Base-by-base conservation (phyloP, 2,797 vertebrate genomes). In the Melanotaenia pygmaea region DNA sequence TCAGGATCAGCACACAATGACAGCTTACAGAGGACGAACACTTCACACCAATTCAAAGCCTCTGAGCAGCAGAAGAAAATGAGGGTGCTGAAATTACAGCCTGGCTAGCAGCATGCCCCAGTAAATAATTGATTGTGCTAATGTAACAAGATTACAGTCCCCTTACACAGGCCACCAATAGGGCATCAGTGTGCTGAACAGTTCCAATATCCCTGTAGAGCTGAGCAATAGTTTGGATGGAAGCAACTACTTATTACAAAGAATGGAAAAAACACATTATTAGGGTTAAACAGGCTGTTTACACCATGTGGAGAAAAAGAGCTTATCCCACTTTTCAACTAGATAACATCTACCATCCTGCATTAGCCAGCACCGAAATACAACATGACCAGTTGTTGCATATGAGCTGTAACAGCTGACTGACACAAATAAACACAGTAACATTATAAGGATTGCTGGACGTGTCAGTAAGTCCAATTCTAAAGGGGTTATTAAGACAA, bases 121-220 rank as follows among this genome's bases (percentile, higher is more conserved):
- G 75, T 95, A 91, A 95, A 95, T 95, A 92, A 95, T 95, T 94
- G 85, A 94, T 94, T 80, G 86, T 70, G 83, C 84, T 91, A 91
- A 88, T 87, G 91, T 90, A 90, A 94, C 86, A 77, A 80, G 89
- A 91, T 93, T 92, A 94, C 87, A 82, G 76, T 87, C 79, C 63
- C 79, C 74, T 82, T 78, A 75, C 40, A 43, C 13, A 43, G 40
- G 77, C 80, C 86, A 80, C 67, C 62, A 84, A 84, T 70, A 53
- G 66, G 72, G 63, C 86, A 82, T 76, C 75, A 74, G 64, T 47
- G 68, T 60, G 77, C 58, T 24, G 73, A 85, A 70, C 59, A 67
- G 65, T 54, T 80, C 68, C 67, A 69, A 53, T 68, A 79, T 73
- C 65, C 59, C 67, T 75, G 64, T 28, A 50, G 65, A 62, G 37